phyloP scores from a whole-genome alignment of 2,113 vertebrate genomes.

The Pagrus major region DNA sequence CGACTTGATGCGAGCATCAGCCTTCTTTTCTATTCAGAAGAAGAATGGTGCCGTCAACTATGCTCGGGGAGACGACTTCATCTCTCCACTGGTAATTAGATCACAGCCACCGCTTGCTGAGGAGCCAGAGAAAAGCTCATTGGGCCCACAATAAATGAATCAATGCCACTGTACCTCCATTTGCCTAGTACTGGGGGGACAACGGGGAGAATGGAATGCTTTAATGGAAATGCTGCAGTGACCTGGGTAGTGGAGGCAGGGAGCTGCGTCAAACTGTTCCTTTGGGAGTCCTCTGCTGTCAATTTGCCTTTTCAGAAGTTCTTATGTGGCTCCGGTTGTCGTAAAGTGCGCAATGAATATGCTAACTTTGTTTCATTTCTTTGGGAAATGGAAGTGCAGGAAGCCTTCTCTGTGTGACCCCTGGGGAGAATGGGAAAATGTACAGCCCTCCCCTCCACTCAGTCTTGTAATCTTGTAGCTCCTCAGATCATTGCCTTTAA shows the following conservation, averaged over 20 bases:
- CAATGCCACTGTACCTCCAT: conserved; percentile 72
- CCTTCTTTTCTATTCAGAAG: conserved; percentile 63
- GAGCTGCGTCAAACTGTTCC: conserved; percentile 50
- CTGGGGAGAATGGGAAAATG: conserved; percentile 3
- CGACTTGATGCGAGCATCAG: conserved; percentile 52
- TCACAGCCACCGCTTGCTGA: conserved; percentile 69
- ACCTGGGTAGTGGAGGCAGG: conserved; percentile 43
- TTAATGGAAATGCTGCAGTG: conserved; percentile 66
- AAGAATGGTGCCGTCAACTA: conserved; percentile 75
- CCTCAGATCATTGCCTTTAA: neutral
- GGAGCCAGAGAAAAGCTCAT: conserved; percentile 67
- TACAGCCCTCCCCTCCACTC: neutral
- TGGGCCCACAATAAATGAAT: conserved; percentile 75
- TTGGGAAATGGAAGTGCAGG: conserved; percentile 47
- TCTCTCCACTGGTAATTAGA: conserved; percentile 80
- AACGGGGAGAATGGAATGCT: conserved; percentile 61
- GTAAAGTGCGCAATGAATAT: conserved; percentile 54
- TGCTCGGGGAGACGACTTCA: conserved; percentile 74
- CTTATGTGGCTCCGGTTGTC: conserved; percentile 27
- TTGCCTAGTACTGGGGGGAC: conserved; percentile 40
- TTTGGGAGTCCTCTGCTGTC: conserved; percentile 54
- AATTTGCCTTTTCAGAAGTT: conserved; percentile 31
- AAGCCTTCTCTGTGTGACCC: conserved; percentile 50
- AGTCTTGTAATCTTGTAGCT: neutral
- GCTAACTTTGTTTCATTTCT: conserved; percentile 51